Conservation (phyloP, 2,888 invertebrate species). For the Saturnia japonica region DNA sequence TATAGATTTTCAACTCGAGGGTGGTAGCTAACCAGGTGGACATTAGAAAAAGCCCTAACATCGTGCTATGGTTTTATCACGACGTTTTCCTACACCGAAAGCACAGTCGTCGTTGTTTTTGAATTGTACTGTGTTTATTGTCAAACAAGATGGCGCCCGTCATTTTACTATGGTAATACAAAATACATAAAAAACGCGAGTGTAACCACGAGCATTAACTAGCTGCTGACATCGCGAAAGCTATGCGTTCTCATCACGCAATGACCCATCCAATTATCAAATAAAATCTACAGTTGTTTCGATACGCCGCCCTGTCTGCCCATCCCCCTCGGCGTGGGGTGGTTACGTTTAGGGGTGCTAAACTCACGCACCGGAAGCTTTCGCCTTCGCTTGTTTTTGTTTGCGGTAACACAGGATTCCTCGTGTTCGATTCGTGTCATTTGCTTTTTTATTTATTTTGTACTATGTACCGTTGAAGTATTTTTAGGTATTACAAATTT, state of each 20-base stretch:
- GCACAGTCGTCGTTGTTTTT: too few relatives aligned
- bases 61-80: too few relatives aligned
- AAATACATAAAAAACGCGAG: not conserved
- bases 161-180: too few relatives aligned
- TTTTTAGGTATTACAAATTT: not conserved
- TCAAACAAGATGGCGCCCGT: too few relatives aligned
- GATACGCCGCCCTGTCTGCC: constrained; percentile 20
- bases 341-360: constrained; percentile 34
- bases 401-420: constrained; percentile 44
- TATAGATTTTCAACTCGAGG: too few relatives aligned
- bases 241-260: constrained; percentile 21
- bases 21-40: too few relatives aligned
- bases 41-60: too few relatives aligned
- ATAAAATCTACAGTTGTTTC: constrained; percentile 23
- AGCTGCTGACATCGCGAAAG: constrained; percentile 11
- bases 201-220: not conserved
- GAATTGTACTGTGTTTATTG: too few relatives aligned
- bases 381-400: constrained; percentile 50
- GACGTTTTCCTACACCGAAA: too few relatives aligned
- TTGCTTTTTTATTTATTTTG: not conserved
- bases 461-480: not conserved
- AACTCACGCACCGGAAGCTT: constrained; percentile 60
- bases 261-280: constrained; percentile 24
- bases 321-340: constrained; percentile 35
- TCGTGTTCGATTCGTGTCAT: constrained; percentile 19